Evolutionary conservation across 2,888 invertebrate species (phyloP).

Genomic region (Uloborus plumipes): DNA sequence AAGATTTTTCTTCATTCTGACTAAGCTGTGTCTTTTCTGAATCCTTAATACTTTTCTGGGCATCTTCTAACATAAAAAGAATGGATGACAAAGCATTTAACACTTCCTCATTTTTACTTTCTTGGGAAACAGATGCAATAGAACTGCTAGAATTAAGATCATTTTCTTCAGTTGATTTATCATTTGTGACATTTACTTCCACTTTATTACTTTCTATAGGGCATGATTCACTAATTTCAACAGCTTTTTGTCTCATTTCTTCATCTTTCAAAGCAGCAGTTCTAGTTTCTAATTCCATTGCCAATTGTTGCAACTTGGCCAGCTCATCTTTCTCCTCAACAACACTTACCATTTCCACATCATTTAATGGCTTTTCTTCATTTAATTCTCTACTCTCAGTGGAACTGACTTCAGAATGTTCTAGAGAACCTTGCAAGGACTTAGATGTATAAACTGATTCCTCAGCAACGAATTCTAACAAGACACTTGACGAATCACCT

Average conservation of each 20-base stretch:
- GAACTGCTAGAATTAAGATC: not conserved
- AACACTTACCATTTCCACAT: not conserved
- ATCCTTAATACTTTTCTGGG: not conserved
- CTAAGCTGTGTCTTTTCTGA: not conserved
- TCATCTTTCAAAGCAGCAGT: slow-evolving; percentile 36
- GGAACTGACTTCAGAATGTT: not conserved
- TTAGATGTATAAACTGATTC: slow-evolving; percentile 51
- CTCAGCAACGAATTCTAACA: slow-evolving; percentile 36
- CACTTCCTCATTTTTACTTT: slow-evolving; percentile 9
- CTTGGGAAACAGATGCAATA: no score
- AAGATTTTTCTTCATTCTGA: slow-evolving; percentile 3
- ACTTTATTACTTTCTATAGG: not conserved
- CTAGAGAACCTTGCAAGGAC: not conserved
- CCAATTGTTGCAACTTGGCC: slow-evolving; percentile 20
- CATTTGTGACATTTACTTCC: not conserved
- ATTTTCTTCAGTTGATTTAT: not conserved
- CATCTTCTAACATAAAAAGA: slow-evolving; percentile 2
- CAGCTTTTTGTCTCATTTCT: slow-evolving; percentile 28
- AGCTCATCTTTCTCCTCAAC: slow-evolving; percentile 33
- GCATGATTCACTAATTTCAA: slow-evolving; percentile 6
- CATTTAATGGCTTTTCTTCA: not conserved
- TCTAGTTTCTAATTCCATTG: slow-evolving; percentile 49
- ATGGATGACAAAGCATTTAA: slow-evolving; percentile 3
- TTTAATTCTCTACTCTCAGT: no score
- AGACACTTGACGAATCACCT: slow-evolving; percentile 3